Conservation (phyloP, 2,113 vertebrate genomes). For the Centrocercus urophasianus region DNA sequence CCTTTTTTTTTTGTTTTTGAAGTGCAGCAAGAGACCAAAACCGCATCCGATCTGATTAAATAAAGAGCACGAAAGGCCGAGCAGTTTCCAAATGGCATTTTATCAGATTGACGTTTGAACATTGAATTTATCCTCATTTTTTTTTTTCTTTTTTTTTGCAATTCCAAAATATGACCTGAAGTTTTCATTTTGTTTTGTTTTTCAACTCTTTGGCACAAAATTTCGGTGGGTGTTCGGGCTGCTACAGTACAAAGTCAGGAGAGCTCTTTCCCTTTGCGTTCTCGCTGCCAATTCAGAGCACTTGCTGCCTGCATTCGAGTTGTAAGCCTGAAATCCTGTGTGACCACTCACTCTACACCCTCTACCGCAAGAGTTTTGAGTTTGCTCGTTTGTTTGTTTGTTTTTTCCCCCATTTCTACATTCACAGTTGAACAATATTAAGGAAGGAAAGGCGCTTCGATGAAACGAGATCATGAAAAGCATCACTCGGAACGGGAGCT, state of each 20-base stretch:
- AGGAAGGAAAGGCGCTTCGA: conserved; percentile 80
- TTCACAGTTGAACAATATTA: conserved; percentile 84
- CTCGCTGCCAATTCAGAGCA: conserved; percentile 71
- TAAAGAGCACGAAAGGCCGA: conserved; percentile 81
- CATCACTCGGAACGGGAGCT: conserved; percentile 70
- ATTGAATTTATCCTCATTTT: conserved; percentile 73
- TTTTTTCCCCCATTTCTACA: conserved; percentile 70
- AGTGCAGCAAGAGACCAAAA: conserved; percentile 85
- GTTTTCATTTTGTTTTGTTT: conserved; percentile 57
- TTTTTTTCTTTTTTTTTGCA: conserved; percentile 41
- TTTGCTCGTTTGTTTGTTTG: background rate
- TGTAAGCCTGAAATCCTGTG: conserved; percentile 61
- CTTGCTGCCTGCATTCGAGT: background rate
- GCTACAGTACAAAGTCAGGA: conserved; percentile 73
- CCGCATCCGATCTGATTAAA: conserved; percentile 76
- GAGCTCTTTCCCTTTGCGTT: conserved; percentile 67
- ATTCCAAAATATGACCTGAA: conserved; percentile 81
- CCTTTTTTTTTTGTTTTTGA: conserved; percentile 63
- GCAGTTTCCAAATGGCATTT: conserved; percentile 81
- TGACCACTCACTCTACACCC: conserved; percentile 65
- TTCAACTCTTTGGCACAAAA: conserved; percentile 91
- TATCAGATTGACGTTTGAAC: conserved; percentile 75
- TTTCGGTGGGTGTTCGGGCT: conserved; percentile 75
- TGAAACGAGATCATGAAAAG: conserved; percentile 68
- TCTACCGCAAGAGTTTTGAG: conserved; percentile 54